Evolutionary conservation across 1,140 invertebrate genomes (phyloP).

Genomic region (Cryptotermes secundus): DNA sequence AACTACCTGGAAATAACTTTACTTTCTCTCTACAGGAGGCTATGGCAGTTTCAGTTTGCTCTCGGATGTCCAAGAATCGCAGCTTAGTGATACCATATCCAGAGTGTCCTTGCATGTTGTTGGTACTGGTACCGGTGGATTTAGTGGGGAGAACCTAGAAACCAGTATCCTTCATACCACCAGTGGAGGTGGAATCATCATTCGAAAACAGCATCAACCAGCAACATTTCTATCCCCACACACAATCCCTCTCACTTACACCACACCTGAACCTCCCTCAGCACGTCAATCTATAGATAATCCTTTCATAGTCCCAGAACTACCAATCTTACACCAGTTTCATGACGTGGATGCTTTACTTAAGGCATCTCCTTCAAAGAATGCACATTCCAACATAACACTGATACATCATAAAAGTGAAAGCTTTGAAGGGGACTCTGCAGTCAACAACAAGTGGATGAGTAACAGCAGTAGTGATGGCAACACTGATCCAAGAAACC

Average conservation of each 20-base stretch:
- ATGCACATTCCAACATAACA: neutral
- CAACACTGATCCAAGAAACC: neutral
- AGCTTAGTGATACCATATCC: neutral
- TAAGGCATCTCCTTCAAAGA: neutral
- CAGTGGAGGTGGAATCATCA: neutral
- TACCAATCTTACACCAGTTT: slow-evolving; percentile 21
- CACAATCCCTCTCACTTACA: neutral
- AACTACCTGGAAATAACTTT: too few species aligned
- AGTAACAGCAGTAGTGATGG: neutral
- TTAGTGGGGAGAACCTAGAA: neutral
- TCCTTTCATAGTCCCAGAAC: slow-evolving; percentile 22
- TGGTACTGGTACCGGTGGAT: neutral
- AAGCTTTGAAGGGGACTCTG: too few species aligned
- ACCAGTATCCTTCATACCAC: neutral
- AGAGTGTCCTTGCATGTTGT: neutral
- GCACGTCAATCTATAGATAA: neutral
- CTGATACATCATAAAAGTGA: too few species aligned
- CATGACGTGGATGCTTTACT: neutral
- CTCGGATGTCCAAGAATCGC: neutral
- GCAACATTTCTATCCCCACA: neutral
- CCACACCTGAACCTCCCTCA: neutral
- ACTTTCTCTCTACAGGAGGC: neutral
- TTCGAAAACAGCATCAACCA: neutral
- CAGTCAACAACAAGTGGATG: neutral
- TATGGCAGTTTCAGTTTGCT: slow-evolving; percentile 1